Conservation (phyloP, 2,888 invertebrate genomes). For the Galerucella nymphaeae region DNA sequence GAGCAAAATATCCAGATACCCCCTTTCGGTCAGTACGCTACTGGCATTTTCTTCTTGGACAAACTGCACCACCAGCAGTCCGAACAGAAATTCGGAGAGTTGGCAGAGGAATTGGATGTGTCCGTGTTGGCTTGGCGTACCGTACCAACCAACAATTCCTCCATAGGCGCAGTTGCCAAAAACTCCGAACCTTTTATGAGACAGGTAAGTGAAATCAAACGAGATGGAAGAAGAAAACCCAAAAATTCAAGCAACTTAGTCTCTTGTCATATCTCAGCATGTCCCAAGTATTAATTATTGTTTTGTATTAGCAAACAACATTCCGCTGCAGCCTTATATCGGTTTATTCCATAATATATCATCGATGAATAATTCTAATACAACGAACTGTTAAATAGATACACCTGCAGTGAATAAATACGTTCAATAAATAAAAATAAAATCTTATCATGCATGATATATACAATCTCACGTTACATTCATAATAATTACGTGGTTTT, state of each 20-base stretch:
- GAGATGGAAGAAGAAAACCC: neutral
- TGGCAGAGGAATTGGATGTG: slow-evolving; percentile 84
- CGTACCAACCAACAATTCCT: slow-evolving; percentile 86
- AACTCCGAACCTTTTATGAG: slow-evolving; percentile 96
- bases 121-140: slow-evolving; percentile 94
- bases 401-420: no score
- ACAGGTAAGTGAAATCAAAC: slow-evolving; percentile 70
- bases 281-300: no score
- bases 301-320: no score
- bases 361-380: no score
- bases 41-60: slow-evolving; percentile 95
- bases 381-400: no score
- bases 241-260: neutral
- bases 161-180: slow-evolving; percentile 91
- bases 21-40: slow-evolving; percentile 90
- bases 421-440: no score
- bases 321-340: no score
- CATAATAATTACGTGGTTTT: no score
- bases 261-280: no score
- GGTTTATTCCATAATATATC: no score
- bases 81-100: slow-evolving; percentile 82
- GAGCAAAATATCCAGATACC: slow-evolving; percentile 86
- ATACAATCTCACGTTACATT: no score
- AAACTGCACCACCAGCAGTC: slow-evolving; percentile 82
- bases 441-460: no score